A percentile compares a stretch with the other conserved stretches of the same genome.
phyloP scores from a whole-genome alignment of 2,797 vertebrate species.

The Halcyon leucocephala region DNA sequence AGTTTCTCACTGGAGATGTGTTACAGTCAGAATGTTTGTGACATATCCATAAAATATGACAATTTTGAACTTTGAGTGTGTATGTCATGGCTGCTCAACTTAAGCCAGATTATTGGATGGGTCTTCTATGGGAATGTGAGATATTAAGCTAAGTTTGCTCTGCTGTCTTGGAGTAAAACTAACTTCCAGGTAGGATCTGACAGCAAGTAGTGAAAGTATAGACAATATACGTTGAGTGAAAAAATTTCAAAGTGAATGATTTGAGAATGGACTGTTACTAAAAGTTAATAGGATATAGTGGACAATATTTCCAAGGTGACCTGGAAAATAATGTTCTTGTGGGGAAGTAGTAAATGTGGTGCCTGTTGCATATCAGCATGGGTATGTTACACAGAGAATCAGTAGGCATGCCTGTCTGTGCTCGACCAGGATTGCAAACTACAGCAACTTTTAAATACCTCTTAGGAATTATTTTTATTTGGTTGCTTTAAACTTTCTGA shows the following conservation, averaged over 20 bases:
- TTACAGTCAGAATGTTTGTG: background rate
- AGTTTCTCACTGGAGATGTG: background rate
- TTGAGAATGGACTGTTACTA: background rate
- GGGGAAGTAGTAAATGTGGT: background rate
- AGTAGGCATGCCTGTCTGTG: background rate
- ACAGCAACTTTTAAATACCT: background rate
- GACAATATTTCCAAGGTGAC: background rate
- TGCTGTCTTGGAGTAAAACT: background rate
- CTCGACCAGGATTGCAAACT: background rate
- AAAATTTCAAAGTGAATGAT: background rate
- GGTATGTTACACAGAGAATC: background rate
- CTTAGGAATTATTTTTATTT: background rate
- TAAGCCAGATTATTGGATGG: background rate
- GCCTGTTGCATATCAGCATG: background rate
- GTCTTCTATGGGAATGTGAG: fast-evolving
- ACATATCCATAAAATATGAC: fast-evolving
- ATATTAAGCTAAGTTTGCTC: background rate
- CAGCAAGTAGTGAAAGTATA: background rate
- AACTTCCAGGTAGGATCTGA: background rate
- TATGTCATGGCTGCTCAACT: fast-evolving
- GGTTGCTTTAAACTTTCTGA: background rate
- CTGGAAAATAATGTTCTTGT: background rate
- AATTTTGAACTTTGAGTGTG: background rate
- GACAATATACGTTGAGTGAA: fast-evolving
- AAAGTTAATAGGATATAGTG: fast-evolving